Evolutionary conservation across 30 jellyfish, hydroid and myxozoan genomes (phyloP).

Genomic region (Chrysaora quinquecirrha): DNA sequence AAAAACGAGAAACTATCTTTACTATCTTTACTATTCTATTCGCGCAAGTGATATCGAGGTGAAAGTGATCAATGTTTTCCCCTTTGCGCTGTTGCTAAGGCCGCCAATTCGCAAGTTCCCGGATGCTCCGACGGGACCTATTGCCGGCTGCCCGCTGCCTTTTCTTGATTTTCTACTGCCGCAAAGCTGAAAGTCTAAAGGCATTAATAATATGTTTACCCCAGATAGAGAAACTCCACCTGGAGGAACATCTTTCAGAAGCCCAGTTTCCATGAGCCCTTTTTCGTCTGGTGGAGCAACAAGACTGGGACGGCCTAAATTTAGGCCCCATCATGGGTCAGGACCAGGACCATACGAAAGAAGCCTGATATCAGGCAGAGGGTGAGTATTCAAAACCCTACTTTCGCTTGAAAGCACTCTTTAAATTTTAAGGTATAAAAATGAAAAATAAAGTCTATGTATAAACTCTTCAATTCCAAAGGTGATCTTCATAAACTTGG

Average conservation of each 20-base stretch:
- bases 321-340: constrained; percentile 9
- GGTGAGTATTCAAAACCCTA: constrained; percentile 5
- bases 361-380: constrained; percentile 40
- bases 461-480: neutral
- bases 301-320: constrained; percentile 39
- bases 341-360: constrained; percentile 36
- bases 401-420: too few relatives aligned
- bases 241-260: constrained; percentile 29
- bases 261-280: constrained; percentile 52
- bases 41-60: too few relatives aligned
- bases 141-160: too few relatives aligned
- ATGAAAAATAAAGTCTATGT: neutral
- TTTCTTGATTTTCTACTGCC: too few relatives aligned
- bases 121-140: too few relatives aligned
- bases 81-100: too few relatives aligned
- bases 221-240: constrained; percentile 48
- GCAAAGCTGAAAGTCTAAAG: too few relatives aligned
- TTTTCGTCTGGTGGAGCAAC: constrained; percentile 42
- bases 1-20: too few relatives aligned
- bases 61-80: too few relatives aligned
- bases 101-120: too few relatives aligned
- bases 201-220: constrained; percentile 29
- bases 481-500: neutral
- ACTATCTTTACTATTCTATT: too few relatives aligned
- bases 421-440: too few relatives aligned